Base-by-base conservation (phyloP, 2,888 invertebrate genomes). In the Dorcus parallelipipedus region DNA sequence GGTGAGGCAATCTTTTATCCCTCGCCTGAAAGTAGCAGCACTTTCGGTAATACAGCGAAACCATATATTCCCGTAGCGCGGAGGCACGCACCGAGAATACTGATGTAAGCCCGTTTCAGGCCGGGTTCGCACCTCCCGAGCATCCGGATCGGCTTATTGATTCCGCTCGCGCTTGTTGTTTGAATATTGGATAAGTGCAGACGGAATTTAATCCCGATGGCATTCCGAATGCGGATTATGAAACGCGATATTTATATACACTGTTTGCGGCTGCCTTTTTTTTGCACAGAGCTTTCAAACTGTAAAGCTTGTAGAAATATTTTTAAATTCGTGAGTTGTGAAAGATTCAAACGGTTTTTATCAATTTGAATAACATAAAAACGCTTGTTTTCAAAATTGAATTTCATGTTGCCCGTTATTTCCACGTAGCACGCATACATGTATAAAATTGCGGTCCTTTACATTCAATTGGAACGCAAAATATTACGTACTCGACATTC, bases 111-210 rank as follows among this genome's bases (percentile, higher is more conserved):
- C 60, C 40, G 57, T 58, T 20, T 57, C 55, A 56, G 54, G 54
- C 63, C 66, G 62, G 62, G 62, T 65, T 61, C 49, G 63, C 61
- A 59, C 56, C 54, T 54, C 43, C 60, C 60, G 52, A 56, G 60
- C 57, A 56, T 59, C 56, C 54, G 48, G 51, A 70, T 69, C 68
- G 69, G 64, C 71, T 71, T 72, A 73, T 73, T 71, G 73, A 73
- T 73, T 72, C 70, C 67, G 63, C 49, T 60, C 65, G 70, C 69
- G 69, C 67, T 71, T 72, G 71, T 72, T 73, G 71, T 73, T 73
- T 73, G 72, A 73, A 73, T 73, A 73, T 73, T 71, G 72, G 72
- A 73, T 72, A 71, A 69, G 69, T 68, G 64, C 67, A 69, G 72
- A 67, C 67, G 71, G 72, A 71, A 72, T 73, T 71, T 71, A 70